Conservation (phyloP, 2,888 invertebrate species). For the Lutraria lutraria region DNA sequence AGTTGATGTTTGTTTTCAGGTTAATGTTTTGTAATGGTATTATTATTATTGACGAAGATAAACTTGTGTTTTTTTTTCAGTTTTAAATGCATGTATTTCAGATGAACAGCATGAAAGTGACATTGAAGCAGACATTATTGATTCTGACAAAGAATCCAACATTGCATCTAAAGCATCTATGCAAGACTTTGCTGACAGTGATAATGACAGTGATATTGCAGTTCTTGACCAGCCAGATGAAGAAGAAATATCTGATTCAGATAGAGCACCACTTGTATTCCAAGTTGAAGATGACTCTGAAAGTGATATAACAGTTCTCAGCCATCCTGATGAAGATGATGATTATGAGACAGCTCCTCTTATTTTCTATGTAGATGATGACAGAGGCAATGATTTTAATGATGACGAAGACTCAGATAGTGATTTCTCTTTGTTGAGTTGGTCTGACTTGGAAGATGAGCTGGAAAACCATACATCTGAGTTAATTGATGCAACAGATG, state of each 20-base stretch:
- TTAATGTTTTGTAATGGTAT: no score
- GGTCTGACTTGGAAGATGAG: neutral
- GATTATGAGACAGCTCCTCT: conserved; percentile 51
- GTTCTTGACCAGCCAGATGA: neutral
- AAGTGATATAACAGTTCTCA: conserved; percentile 69
- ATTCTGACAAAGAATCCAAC: neutral
- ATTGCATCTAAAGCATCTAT: neutral
- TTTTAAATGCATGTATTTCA: neutral
- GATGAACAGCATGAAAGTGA: neutral
- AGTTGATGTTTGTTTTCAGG: no score
- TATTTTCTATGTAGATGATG: conserved; percentile 16
- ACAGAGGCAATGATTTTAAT: conserved; percentile 19
- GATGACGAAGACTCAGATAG: conserved; percentile 28
- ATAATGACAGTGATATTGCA: conserved; percentile 27
- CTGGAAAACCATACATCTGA: neutral
- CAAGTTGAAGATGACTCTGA: neutral
- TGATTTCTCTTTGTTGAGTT: conserved; percentile 18
- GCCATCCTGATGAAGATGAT: conserved; percentile 53
- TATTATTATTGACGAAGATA: no score
- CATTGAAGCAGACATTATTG: neutral
- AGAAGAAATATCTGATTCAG: conserved; percentile 1
- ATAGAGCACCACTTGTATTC: neutral
- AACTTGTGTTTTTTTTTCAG: neutral
- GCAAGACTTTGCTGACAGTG: conserved; percentile 2
- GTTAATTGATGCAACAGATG: neutral